phyloP scores from a whole-genome alignment of 2,888 invertebrate species.

The Alentia gelatinosa region DNA sequence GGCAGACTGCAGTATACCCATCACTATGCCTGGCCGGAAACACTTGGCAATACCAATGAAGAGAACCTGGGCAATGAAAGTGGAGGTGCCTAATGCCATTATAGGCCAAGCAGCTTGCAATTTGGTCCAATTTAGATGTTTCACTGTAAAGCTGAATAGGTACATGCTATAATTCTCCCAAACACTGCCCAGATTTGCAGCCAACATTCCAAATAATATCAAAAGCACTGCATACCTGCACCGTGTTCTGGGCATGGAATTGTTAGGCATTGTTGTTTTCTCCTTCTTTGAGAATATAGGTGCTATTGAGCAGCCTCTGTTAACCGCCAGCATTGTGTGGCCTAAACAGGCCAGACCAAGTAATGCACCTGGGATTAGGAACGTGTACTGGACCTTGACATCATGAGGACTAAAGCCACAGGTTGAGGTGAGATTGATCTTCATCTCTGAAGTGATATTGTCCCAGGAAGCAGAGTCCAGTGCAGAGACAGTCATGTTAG shows the following conservation, averaged over 20 bases:
- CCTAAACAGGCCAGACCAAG: not conserved
- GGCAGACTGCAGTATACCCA: not conserved
- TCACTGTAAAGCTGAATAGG: not conserved
- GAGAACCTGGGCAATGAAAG: not conserved
- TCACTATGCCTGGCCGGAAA: not conserved
- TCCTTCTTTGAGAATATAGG: not conserved
- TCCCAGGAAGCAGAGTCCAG: not conserved
- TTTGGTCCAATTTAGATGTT: not conserved
- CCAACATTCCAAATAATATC: not conserved
- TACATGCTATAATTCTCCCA: not conserved
- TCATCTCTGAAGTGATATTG: not conserved
- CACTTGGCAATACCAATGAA: not conserved
- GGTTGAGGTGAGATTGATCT: not conserved
- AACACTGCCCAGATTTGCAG: not conserved
- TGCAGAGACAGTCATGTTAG: not conserved
- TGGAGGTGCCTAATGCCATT: not conserved
- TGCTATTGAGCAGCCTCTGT: not conserved
- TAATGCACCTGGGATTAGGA: not conserved
- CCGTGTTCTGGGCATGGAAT: not conserved
- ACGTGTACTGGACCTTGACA: slow-evolving; percentile 25
- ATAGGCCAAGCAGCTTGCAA: not conserved
- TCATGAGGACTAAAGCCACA: not conserved
- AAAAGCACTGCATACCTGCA: not conserved
- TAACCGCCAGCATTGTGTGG: not conserved
- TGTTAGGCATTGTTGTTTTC: not conserved